Base-by-base conservation (phyloP, 2,113 vertebrate species). In the Stegostoma tigrinum region DNA sequence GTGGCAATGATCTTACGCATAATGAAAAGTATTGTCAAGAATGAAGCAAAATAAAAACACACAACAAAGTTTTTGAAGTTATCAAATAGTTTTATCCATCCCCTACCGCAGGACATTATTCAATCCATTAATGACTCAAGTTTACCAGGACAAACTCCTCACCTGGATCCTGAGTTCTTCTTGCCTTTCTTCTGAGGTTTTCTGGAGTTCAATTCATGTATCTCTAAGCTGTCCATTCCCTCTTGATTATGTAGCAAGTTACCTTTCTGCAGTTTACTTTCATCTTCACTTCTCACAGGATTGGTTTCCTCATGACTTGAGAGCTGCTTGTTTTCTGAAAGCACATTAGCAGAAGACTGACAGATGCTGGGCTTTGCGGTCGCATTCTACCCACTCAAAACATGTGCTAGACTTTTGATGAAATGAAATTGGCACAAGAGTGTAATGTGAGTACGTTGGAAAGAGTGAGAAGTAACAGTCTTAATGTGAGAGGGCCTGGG, bases 151-250 rank as follows among this genome's bases (percentile, higher is more conserved):
- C 64, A 95, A 72, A 14, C 27, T 72, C 10, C 5, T 94, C 42
- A 95, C 94, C 94, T 95, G 68, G 94, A 68, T 10, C 94, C 67
- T 6, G 42, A 52, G 24, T 95, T 67, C 45, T 72, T 34, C 94
- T 52, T 72, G 24, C 42, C 23, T 75, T 95, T 95, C 5, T 75
- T 27, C 12, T 52, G 23, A 72, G 17, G 42, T 72, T 72, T 95
- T 95, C 42, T 95, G 42, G 94, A 72, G 19, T 95, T 72, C 42
- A 17, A 3, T 30, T 95, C 67, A 72, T 34, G 42, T 34, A n/a
- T 52, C 68, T 72, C 68, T 30, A 14, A 7, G 24, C 5, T 52
- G 10, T 95, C 52, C 14, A 14, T 70, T 70, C 45, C 15, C 19
- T 52, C 67, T 8, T 75, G 24, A 15, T 72, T 14, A 72, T 10